These are phyloP conservation scores for Addax nasomaculatus DNA, from an alignment of 2,113 vertebrate genomes.

Conservation along the genomic window DNA sequence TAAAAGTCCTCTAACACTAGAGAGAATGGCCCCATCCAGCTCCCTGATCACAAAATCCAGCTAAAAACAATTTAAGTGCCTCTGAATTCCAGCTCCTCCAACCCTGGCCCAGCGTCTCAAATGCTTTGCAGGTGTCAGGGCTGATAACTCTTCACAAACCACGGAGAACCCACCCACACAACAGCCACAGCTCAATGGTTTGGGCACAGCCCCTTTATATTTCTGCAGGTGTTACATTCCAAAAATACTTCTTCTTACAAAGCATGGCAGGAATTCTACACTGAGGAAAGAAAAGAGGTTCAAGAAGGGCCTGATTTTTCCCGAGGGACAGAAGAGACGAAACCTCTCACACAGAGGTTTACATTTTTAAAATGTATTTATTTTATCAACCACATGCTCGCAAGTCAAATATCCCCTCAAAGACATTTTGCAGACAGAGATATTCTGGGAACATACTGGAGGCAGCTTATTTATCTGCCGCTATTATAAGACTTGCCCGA, in stretches of 20 bases:
- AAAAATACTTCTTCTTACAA: constrained; percentile 76
- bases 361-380: constrained; percentile 68
- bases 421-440: constrained; percentile 69
- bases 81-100: constrained; percentile 57
- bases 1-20: background rate
- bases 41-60: background rate
- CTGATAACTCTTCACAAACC: constrained; percentile 57
- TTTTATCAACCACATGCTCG: constrained; percentile 63
- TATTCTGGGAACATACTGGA: constrained; percentile 65
- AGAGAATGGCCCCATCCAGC: background rate
- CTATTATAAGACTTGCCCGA: constrained; percentile 51
- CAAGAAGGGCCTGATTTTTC: constrained; percentile 64
- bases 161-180: constrained; percentile 64
- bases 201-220: constrained; percentile 54
- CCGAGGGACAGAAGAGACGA: constrained; percentile 30
- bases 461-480: constrained; percentile 54
- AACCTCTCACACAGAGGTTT: constrained; percentile 61
- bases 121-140: constrained; percentile 67
- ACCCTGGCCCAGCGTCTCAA: constrained; percentile 57
- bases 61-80: background rate
- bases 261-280: constrained; percentile 77
- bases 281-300: constrained; percentile 51
- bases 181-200: background rate
- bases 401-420: constrained; percentile 67
- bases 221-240: constrained; percentile 79